Conservation (phyloP, 2,888 invertebrate genomes). For the Gerris lacustris region DNA sequence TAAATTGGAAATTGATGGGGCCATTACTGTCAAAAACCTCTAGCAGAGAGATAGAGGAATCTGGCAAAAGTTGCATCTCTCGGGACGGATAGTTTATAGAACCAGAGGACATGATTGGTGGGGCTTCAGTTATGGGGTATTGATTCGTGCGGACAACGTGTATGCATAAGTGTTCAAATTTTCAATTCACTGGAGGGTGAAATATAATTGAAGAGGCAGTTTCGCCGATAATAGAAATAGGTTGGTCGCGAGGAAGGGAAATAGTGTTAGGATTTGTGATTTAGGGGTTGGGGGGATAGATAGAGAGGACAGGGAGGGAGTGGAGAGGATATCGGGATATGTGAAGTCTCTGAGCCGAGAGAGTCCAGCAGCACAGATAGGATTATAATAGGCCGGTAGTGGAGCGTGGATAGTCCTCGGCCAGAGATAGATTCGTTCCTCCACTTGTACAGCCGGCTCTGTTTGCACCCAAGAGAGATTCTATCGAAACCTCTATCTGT, state of each 20-base stretch:
- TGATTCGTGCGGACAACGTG: neutral
- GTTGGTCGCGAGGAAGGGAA: neutral
- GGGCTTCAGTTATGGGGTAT: slow-evolving; percentile 1
- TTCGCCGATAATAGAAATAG: neutral
- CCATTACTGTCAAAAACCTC: neutral
- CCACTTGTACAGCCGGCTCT: neutral
- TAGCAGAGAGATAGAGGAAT: too few species aligned
- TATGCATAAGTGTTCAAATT: slow-evolving; percentile 2
- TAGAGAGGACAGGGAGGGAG: neutral
- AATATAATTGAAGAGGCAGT: slow-evolving; percentile 5
- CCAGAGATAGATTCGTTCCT: neutral
- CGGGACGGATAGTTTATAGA: neutral
- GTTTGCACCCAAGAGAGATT: neutral
- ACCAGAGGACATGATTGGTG: neutral
- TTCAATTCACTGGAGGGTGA: slow-evolving; percentile 5
- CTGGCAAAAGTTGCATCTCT: too few species aligned
- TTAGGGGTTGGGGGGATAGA: neutral
- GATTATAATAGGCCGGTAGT: slow-evolving; percentile 5
- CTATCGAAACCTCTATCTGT: neutral
- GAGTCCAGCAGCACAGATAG: neutral
- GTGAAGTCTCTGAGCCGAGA: neutral
- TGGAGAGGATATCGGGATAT: neutral
- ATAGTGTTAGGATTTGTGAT: slow-evolving; percentile 5
- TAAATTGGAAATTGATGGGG: slow-evolving; percentile 3
- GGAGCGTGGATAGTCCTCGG: neutral